Evolutionary conservation across 2,113 vertebrate genomes (phyloP).

Genomic region (Corythornis madagascariensis): DNA sequence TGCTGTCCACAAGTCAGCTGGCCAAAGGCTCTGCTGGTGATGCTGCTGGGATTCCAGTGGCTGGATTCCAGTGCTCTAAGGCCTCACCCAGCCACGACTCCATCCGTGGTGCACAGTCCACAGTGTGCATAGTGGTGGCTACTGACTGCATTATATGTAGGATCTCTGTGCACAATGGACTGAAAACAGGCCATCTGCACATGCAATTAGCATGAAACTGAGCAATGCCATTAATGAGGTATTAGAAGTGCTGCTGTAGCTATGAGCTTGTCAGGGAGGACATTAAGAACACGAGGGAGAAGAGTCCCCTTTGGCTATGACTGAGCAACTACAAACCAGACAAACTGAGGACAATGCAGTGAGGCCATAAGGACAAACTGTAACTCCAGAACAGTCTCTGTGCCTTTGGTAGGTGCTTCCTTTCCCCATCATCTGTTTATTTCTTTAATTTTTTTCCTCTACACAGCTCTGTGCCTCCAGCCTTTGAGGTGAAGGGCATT

Average conservation of each 20-base stretch:
- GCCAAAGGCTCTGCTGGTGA: background rate
- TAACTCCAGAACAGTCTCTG: background rate
- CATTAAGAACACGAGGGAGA: background rate
- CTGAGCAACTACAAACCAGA: background rate
- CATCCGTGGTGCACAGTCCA: background rate
- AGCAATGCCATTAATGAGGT: slow-evolving; percentile 22
- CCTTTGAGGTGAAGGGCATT: background rate
- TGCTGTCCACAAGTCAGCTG: background rate
- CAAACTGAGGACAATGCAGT: background rate
- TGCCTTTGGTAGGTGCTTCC: background rate
- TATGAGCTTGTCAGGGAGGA: background rate
- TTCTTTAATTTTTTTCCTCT: background rate
- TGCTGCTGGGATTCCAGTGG: background rate
- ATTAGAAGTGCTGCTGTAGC: slow-evolving; percentile 1
- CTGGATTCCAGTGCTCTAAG: background rate
- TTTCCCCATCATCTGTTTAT: background rate
- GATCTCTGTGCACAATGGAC: slow-evolving; percentile 15
- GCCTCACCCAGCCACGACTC: background rate
- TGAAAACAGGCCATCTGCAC: slow-evolving; percentile 39
- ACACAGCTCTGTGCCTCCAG: background rate
- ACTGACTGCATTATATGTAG: rapidly evolving
- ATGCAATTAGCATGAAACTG: background rate
- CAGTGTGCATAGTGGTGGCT: background rate
- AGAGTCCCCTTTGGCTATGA: background rate
- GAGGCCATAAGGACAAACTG: background rate